Conservation (phyloP, 1,140 invertebrate species). For the Holotrichia oblita region DNA sequence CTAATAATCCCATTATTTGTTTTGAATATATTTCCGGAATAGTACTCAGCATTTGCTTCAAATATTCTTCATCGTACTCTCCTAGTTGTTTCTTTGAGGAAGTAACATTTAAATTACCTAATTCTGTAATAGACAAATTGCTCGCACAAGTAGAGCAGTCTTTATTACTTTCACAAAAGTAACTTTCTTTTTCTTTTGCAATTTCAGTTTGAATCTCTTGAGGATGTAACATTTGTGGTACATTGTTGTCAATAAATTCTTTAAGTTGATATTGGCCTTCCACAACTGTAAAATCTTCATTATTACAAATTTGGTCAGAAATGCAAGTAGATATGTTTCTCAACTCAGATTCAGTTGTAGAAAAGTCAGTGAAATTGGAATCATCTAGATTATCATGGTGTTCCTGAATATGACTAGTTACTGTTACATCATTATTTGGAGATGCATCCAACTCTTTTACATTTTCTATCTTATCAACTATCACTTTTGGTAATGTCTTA, state of each 20-base stretch:
- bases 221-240: conserved; percentile 8
- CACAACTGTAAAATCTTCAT: background rate
- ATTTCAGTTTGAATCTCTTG: background rate
- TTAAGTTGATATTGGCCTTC: conserved; percentile 31
- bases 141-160: background rate
- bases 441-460: background rate
- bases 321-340: conserved; percentile 39
- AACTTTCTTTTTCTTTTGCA: conserved; percentile 5
- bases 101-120: background rate
- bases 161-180: background rate
- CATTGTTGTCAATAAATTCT: conserved; percentile 43
- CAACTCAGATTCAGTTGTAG: conserved; percentile 45
- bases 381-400: conserved; percentile 24
- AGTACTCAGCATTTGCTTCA: conserved; percentile 50
- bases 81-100: background rate
- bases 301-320: conserved; percentile 37
- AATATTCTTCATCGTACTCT: conserved; percentile 21
- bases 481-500: background rate
- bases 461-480: conserved; percentile 13
- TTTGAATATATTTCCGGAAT: conserved; percentile 59
- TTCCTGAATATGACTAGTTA: conserved; percentile 25
- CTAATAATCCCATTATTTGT: conserved; percentile 60
- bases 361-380: conserved; percentile 18
- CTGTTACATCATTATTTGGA: background rate
- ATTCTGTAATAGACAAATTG: background rate